Percentiles rank a stretch among this genome's conserved stretches.
phyloP scores from a whole-genome alignment of 1,140 invertebrate genomes.

The Neoseiulus cucumeris region DNA sequence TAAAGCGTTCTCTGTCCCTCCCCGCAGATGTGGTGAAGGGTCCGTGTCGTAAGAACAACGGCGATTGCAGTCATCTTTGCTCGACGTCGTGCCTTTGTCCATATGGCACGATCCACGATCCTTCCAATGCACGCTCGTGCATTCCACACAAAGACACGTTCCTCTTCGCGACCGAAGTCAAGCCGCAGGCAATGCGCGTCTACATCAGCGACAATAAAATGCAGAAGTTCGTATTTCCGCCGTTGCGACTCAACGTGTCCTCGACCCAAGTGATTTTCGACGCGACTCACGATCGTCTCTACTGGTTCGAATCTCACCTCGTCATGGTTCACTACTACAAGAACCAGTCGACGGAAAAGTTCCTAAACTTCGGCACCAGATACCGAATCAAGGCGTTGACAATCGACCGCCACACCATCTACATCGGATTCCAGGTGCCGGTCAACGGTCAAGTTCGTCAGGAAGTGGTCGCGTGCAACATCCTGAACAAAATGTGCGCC shows the following conservation, averaged over 20 bases:
- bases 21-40: slow-evolving; percentile 4
- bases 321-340: slow-evolving; percentile 11
- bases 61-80: slow-evolving; percentile 7
- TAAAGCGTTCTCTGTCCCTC: not conserved
- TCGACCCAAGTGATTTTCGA: not conserved
- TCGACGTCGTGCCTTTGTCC: slow-evolving; percentile 6
- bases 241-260: not conserved
- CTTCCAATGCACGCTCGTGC: not conserved
- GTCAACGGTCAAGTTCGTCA: not conserved
- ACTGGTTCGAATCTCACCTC: not conserved
- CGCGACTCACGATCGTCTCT: not conserved
- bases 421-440: not conserved
- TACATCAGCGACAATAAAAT: not conserved
- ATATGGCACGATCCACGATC: slow-evolving; percentile 8
- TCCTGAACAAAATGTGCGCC: not conserved
- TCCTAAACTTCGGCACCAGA: not conserved
- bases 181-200: not conserved
- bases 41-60: slow-evolving; percentile 10
- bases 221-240: slow-evolving; percentile 5
- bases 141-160: slow-evolving; percentile 8
- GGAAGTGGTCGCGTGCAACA: slow-evolving; percentile 7
- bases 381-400: not conserved
- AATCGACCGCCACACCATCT: not conserved
- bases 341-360: not conserved
- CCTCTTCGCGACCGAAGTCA: not conserved